A percentile compares a stretch with the other conserved stretches of the same genome.
phyloP scores from a whole-genome alignment of 2,888 invertebrate species.

The Desoria tigrina region DNA sequence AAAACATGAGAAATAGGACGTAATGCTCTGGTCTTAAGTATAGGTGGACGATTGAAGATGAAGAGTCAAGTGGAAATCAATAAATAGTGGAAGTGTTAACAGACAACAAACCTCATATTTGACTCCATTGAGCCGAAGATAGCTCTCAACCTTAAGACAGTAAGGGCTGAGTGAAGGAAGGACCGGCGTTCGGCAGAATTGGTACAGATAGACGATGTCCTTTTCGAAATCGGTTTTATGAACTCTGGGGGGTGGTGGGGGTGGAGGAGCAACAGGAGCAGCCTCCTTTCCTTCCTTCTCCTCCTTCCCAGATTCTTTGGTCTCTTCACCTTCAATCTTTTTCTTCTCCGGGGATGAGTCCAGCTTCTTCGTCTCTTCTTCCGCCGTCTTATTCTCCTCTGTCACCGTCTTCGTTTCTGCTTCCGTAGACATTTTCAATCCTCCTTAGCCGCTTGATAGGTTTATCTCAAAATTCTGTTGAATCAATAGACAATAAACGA shows the following conservation, averaged over 20 bases:
- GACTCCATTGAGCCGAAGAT: constrained; percentile 85
- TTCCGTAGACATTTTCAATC: constrained; percentile 44
- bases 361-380: constrained; percentile 41
- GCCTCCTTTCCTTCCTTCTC: constrained; percentile 56
- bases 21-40: too few relatives aligned
- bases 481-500: too few relatives aligned
- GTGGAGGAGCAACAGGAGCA: constrained; percentile 65
- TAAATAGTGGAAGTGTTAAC: too few relatives aligned
- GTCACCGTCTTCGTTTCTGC: constrained; percentile 41
- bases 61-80: too few relatives aligned
- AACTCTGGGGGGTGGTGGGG: constrained; percentile 73
- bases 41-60: too few relatives aligned
- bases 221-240: constrained; percentile 87
- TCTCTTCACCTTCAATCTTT: constrained; percentile 33
- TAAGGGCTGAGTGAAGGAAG: constrained; percentile 88
- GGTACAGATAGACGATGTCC: constrained; percentile 90
- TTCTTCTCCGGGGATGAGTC: constrained; percentile 41
- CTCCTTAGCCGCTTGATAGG: constrained; percentile 2
- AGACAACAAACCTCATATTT: constrained; percentile 85
- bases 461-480: background rate
- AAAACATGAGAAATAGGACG: too few relatives aligned
- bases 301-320: constrained; percentile 34
- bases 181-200: constrained; percentile 85
- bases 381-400: constrained; percentile 43
- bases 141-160: constrained; percentile 94